Evolutionary conservation across 2,888 invertebrate species (phyloP), one percentile per base, ranked within the genome.

Genomic region (Diloba caeruleocephala): DNA sequence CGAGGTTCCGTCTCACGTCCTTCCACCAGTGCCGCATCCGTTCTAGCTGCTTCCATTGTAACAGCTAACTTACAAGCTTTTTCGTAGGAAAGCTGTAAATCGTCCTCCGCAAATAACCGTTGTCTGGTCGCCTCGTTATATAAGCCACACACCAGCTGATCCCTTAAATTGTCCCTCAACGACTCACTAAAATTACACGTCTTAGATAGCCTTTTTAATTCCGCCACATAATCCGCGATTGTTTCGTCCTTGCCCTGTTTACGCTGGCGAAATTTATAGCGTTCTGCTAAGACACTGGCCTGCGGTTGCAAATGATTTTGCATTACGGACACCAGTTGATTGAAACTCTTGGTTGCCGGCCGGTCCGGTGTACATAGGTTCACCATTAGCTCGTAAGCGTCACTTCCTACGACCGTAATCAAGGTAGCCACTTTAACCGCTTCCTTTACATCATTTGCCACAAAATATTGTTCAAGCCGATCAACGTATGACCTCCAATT

Each of bases 291-390:
- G 7, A 8, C 19, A 33, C 34, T 26, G 1, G 44, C 23, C 10
- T 26, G 6, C 1, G 34, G 44, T 12, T 34, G 25, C 6, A 44
- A 15, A 10, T 44, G 44, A n/a, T 44, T 44, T 34, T 34, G 10
- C 34, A 44, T 8, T 0, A 44, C 10, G 15, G 2, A 14, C 29
- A 17, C 17, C 5, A 17, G 17, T 17, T 17, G 17, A 5, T 2
- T 17, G 5, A 17, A 17, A 17, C 3, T 14, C 13, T 25, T 25
- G n/a, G 10, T 25, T 5, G 1, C 13, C 2, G 37, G 13, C 13
- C 23, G 12, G 9, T 23, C 33, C 5, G 42, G 42, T 1, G 32
- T 42, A 13, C 32, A 32, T n/a, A 42, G 10, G 3, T 23, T 42
- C 13, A 42, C 42, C 33, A 42, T 8, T 3, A 25, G n/a, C 8